A percentile compares a stretch with the other conserved stretches of the same genome.
Conservation (phyloP, 2,888 invertebrate genomes). For the Nephrotoma appendiculata region DNA sequence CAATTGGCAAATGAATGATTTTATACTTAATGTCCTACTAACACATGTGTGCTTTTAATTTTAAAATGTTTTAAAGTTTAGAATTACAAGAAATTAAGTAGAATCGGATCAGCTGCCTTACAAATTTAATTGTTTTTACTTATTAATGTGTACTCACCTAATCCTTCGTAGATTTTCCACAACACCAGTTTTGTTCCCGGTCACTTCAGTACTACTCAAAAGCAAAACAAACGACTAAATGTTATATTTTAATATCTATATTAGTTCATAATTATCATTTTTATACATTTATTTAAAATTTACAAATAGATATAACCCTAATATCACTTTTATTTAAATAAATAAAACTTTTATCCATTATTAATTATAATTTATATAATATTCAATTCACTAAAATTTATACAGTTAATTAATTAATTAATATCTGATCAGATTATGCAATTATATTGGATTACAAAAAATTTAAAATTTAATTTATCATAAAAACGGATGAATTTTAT, state of each 20-base stretch:
- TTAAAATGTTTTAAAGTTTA: too few species aligned
- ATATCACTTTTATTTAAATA: neutral
- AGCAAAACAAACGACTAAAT: neutral
- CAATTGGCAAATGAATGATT: too few species aligned
- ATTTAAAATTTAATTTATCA: neutral
- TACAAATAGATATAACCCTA: neutral
- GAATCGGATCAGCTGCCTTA: too few species aligned
- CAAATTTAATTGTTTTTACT: too few species aligned
- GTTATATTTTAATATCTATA: neutral
- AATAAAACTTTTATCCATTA: neutral
- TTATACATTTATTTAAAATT: neutral
- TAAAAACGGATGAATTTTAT: neutral
- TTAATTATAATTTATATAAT: neutral
- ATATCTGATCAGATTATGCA: neutral
- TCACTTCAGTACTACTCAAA: neutral
- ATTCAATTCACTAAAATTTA: neutral
- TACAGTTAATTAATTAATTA: neutral
- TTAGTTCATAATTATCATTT: neutral
- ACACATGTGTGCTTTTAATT: too few species aligned
- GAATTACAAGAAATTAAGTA: too few species aligned
- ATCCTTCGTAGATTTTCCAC: too few species aligned
- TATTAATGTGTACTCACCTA: too few species aligned
- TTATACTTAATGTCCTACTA: too few species aligned
- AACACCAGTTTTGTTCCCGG: neutral
- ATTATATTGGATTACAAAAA: neutral